These are phyloP conservation scores for Mythimna impura DNA, from an alignment of 2,888 invertebrate species.

Conservation along the genomic window DNA sequence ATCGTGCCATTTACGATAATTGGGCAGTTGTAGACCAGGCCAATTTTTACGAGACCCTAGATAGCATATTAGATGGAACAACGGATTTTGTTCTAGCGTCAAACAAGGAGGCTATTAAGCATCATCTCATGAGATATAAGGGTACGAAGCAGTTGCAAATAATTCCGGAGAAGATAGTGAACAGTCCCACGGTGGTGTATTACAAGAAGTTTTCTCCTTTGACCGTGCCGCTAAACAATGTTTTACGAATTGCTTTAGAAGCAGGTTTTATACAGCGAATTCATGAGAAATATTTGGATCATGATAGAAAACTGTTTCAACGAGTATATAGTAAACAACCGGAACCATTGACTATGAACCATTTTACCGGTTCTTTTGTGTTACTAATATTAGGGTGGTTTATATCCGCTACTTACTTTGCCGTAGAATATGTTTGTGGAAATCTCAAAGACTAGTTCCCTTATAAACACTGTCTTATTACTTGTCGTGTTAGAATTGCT, in stretches of 20 bases:
- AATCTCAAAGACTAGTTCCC: constrained; percentile 44
- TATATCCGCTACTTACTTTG: constrained; percentile 72
- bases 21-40: constrained; percentile 68
- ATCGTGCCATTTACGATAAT: constrained; percentile 70
- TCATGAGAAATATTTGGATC: constrained; percentile 64
- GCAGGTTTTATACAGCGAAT: constrained; percentile 71
- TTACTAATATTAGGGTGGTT: constrained; percentile 72
- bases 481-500: not conserved
- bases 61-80: constrained; percentile 69
- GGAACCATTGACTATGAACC: constrained; percentile 64
- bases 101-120: constrained; percentile 71
- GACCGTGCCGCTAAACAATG: constrained; percentile 64
- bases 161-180: constrained; percentile 76
- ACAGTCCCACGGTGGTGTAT: constrained; percentile 78
- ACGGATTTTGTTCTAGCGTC: constrained; percentile 76
- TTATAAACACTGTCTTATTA: not conserved
- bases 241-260: constrained; percentile 72
- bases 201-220: constrained; percentile 75
- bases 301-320: constrained; percentile 59
- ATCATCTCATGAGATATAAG: constrained; percentile 69
- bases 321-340: constrained; percentile 26
- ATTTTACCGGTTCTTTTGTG: constrained; percentile 71
- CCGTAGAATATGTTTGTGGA: constrained; percentile 72
- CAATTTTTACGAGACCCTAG: constrained; percentile 61
- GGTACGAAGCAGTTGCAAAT: constrained; percentile 73